Base-by-base conservation (phyloP, 2,888 invertebrate genomes). In the Pharmacophagus antenor region DNA sequence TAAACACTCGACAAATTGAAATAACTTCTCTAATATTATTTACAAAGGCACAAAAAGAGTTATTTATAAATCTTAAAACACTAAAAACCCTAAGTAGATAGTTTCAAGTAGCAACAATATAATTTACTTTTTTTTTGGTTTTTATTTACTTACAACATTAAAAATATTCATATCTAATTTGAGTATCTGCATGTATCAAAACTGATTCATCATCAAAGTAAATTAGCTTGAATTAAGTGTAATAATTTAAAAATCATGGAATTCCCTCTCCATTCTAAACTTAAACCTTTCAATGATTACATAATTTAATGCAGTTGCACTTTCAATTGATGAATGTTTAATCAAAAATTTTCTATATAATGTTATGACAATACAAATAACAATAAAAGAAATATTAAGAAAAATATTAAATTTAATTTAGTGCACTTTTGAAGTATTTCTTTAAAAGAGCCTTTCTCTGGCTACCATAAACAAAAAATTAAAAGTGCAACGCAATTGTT, bases 401-500 rank as follows among this genome's bases (percentile, higher is more conserved):
- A 31, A 27, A 17, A 31, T 12, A 50, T 50, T n/a, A n/a, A n/a
- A n/a, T 10, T 18, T 1, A 22, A 1, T 1, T 1, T 18, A 6
- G 12, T 50, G 12, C 10, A 31, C 50, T 50, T 50, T 12, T 17
- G 7, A 46, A 46, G 20, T 12, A 10, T 31, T 50, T 20, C 20
- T 4, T 50, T 31, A 25, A 27, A 17, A 10, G 12, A 5, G 7
- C 18, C 1, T 46, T 21, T 21, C 18, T 7, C 4, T 21, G 21
- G 21, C 46, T 12, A 21, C 46, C 48, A 23, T 22, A 48, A 23
- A 44, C 47, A 62, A 62, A 54, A 55, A 64, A 79, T 75, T 73
- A 77, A 84, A 85, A 85, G 83, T 85, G 86, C 84, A 83, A 85
- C 80, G 46, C 80, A 80, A 70, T 73, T 72, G 70, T 71, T 50